Conservation (phyloP, 2,113 vertebrate genomes). For the Muntiacus reevesi region DNA sequence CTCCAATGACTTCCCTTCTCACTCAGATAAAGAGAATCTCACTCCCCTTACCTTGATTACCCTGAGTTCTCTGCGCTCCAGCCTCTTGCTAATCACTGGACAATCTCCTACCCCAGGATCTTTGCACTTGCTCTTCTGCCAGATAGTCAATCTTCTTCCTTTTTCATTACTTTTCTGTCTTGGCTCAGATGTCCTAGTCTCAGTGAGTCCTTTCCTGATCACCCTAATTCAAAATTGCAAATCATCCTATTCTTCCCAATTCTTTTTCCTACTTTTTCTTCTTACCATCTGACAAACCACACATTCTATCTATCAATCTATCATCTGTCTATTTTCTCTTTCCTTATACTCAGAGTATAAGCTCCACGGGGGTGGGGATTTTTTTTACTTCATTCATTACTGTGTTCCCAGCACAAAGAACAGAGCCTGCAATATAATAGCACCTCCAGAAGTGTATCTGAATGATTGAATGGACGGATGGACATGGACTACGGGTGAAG, state of each 20-base stretch:
- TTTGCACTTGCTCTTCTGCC: neutral
- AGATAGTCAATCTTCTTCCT: neutral
- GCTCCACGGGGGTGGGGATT: neutral
- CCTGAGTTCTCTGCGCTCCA: neutral
- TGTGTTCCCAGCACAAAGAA: neutral
- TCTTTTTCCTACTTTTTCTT: neutral
- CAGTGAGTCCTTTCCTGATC: neutral
- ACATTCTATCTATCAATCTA: neutral
- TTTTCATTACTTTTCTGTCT: neutral
- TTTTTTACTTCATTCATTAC: neutral
- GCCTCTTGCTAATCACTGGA: neutral
- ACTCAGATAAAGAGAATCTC: neutral
- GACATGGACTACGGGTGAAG: neutral
- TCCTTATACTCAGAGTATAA: neutral
- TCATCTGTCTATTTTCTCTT: neutral
- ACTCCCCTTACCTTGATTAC: fast-evolving
- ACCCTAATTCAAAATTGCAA: neutral
- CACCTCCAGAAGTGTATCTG: neutral
- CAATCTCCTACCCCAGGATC: neutral
- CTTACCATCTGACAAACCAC: neutral
- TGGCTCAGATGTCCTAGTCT: neutral
- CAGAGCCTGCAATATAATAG: neutral
- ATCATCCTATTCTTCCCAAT: neutral
- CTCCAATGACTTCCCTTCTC: neutral
- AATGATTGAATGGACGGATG: neutral